Evolutionary conservation across 2,797 vertebrate genomes (phyloP), one percentile per base, ranked within the genome.

Genomic region (Takifugu rubripes): DNA sequence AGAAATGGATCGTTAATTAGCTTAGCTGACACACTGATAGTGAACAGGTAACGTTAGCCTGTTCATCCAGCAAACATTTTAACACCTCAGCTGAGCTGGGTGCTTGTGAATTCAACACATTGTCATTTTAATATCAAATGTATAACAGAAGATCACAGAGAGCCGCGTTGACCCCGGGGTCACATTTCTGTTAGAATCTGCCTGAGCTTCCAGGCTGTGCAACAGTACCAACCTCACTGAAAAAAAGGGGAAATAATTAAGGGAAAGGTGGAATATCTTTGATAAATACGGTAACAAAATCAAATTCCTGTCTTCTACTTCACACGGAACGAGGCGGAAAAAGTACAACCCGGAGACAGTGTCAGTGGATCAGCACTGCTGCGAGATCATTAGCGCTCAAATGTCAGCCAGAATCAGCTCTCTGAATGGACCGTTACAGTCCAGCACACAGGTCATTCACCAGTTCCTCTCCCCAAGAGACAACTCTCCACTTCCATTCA

Each of bases 351-450:
- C 54, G 21, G 59, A 74, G 64, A 65, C 54, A 44, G 44, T 21
- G 52, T 55, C 61, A 67, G 50, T 25, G 31, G 71, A 82, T 80
- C 66, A 75, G 69, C 64, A 61, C 60, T 60, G 56, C 74, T 58
- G 72, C 24, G n/a, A 75, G 58, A 66, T 85, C 79, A 75, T 85
- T 81, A 81, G 83, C 10, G 36, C 56, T 54, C 74, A 57, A 63
- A 60, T 49, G 58, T 70, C 68, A 55, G 70, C 43, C 49, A 53
- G 64, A 57, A 68, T 79, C 64, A 54, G 54, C 58, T 78, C 48
- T 49, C 25, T 74, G 75, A 72, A 63, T 77, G 74, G 68, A 77
- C 66, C 59, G 74, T 46, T 65, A 66, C 58, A 57, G 61, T 70
- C 47, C 40, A 63, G 65, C 62, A 72, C 75, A 59, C 59, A 15